These are phyloP conservation scores for Ochropacha duplaris DNA, from an alignment of 2,888 invertebrate species.

Conservation along the genomic window DNA sequence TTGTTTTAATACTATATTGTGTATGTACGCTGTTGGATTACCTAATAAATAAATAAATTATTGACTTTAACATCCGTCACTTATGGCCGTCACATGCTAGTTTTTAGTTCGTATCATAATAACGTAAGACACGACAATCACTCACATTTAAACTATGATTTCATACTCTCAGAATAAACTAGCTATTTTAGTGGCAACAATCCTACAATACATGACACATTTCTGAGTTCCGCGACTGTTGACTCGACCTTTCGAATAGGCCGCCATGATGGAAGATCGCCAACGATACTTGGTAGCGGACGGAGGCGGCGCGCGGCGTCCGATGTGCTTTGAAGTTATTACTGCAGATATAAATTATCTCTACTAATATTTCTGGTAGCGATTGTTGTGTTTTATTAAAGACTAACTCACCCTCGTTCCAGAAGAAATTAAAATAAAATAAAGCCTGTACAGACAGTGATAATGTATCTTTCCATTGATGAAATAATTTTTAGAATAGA, in stretches of 20 bases:
- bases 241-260: conserved; percentile 6
- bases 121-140: background rate
- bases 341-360: background rate
- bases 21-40: no score
- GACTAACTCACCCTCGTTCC: no score
- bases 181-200: background rate
- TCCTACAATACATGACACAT: conserved; percentile 4
- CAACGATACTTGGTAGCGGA: background rate
- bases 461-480: no score
- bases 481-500: no score
- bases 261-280: background rate
- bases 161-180: background rate
- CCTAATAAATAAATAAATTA: no score
- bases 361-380: background rate
- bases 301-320: background rate
- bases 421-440: no score
- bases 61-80: no score
- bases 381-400: background rate
- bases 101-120: background rate
- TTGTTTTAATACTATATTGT: no score
- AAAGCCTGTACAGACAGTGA: no score
- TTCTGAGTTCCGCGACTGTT: background rate
- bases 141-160: conserved; percentile 2
- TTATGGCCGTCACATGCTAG: background rate
- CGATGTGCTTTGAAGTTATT: background rate